phyloP scores from a whole-genome alignment of 1,140 invertebrate species.

The Leptonema lineaticorne region DNA sequence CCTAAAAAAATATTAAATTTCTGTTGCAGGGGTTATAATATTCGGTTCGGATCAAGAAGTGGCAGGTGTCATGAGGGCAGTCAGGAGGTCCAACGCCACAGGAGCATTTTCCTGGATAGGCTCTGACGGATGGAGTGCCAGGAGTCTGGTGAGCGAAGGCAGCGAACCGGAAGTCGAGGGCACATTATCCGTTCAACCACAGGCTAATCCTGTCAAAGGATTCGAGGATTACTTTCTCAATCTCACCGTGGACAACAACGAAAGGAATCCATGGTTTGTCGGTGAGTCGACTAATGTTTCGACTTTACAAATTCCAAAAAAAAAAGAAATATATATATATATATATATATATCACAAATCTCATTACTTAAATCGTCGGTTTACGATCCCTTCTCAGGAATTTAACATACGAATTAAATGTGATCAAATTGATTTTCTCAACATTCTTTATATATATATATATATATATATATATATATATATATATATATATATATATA shows the following conservation, averaged over 20 bases:
- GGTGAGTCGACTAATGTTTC: constrained; percentile 63
- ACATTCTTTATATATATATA: no score
- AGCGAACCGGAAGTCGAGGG: constrained; percentile 88
- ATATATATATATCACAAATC: no score
- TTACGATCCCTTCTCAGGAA: no score
- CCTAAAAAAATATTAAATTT: constrained; percentile 5
- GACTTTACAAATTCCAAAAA: no score
- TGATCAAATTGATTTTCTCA: no score
- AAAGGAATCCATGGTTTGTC: constrained; percentile 90
- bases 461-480: no score
- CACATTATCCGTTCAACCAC: constrained; percentile 89
- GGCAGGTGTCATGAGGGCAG: constrained; percentile 88
- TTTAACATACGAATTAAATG: no score
- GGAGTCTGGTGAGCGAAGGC: constrained; percentile 79
- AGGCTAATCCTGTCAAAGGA: constrained; percentile 81
- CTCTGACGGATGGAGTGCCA: constrained; percentile 89
- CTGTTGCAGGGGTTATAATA: constrained; percentile 82
- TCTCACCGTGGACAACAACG: constrained; percentile 83
- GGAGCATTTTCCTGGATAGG: constrained; percentile 93
- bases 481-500: no score
- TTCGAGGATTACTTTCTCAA: constrained; percentile 88
- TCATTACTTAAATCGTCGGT: no score
- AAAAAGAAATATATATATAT: no score
- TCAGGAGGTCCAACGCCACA: constrained; percentile 83
- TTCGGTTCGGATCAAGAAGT: constrained; percentile 97